Conservation (phyloP, 2,888 invertebrate species). For the Aphidoletes aphidimyza region DNA sequence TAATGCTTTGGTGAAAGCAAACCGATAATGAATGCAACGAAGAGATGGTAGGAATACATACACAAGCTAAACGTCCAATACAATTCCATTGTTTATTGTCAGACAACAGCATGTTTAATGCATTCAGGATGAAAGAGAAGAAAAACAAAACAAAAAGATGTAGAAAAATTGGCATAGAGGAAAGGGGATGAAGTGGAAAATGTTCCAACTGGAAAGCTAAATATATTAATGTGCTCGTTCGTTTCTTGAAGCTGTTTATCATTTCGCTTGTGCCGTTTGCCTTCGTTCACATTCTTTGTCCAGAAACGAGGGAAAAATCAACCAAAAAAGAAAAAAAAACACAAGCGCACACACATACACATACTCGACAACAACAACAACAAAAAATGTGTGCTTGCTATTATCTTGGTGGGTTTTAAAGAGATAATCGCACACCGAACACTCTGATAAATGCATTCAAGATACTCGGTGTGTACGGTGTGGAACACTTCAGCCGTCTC, state of each 20-base stretch:
- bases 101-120: slow-evolving; percentile 26
- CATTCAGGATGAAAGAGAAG: slow-evolving; percentile 10
- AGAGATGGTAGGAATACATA: not conserved
- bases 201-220: not conserved
- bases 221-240: slow-evolving; percentile 36
- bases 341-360: not conserved
- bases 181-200: not conserved
- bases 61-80: not conserved
- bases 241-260: slow-evolving; percentile 46
- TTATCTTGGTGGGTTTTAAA: slow-evolving; percentile 24
- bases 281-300: slow-evolving; percentile 3
- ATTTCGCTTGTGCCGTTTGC: not conserved
- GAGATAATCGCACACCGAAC: not conserved
- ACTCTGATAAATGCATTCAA: slow-evolving; percentile 6
- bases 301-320: not conserved
- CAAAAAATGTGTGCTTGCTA: slow-evolving; percentile 15
- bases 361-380: too few relatives aligned
- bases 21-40: slow-evolving; percentile 27
- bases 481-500: too few relatives aligned
- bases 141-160: not conserved
- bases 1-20: not conserved
- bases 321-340: not conserved
- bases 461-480: too few relatives aligned
- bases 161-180: not conserved
- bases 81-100: slow-evolving; percentile 49